Conservation (phyloP, 1,140 invertebrate species). For the Steinernema khuongi region DNA sequence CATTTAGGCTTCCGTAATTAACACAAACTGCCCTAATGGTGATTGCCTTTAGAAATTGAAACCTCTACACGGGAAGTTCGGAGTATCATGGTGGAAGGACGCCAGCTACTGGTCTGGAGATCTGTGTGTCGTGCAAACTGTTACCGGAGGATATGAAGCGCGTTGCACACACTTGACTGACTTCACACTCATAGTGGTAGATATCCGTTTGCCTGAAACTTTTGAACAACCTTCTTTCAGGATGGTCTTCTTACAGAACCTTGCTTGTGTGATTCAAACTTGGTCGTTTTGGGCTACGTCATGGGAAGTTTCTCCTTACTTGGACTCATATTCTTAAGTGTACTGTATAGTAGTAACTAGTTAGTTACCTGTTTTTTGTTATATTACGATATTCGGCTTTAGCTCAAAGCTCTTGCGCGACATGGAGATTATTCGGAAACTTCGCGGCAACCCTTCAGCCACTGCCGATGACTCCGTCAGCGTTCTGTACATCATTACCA, state of each 20-base stretch:
- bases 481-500: neutral
- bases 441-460: neutral
- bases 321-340: neutral
- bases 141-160: neutral
- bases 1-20: neutral
- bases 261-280: neutral
- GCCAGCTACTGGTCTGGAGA: neutral
- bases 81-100: neutral
- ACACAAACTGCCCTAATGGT: too few relatives aligned
- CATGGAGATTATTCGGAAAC: neutral
- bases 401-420: neutral
- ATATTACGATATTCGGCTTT: neutral
- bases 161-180: neutral
- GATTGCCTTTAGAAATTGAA: neutral
- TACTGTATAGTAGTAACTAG: conserved; percentile 2
- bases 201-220: neutral
- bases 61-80: conserved; percentile 1
- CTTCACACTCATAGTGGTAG: neutral
- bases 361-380: neutral
- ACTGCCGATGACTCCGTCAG: conserved; percentile 1
- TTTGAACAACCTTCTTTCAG: neutral
- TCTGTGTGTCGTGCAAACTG: neutral
- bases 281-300: neutral
- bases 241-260: neutral
- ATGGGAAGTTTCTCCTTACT: neutral